A percentile compares a stretch with the other conserved stretches of the same genome.
phyloP scores from a whole-genome alignment of 2,797 vertebrate species.

The Typhlichthys subterraneus region DNA sequence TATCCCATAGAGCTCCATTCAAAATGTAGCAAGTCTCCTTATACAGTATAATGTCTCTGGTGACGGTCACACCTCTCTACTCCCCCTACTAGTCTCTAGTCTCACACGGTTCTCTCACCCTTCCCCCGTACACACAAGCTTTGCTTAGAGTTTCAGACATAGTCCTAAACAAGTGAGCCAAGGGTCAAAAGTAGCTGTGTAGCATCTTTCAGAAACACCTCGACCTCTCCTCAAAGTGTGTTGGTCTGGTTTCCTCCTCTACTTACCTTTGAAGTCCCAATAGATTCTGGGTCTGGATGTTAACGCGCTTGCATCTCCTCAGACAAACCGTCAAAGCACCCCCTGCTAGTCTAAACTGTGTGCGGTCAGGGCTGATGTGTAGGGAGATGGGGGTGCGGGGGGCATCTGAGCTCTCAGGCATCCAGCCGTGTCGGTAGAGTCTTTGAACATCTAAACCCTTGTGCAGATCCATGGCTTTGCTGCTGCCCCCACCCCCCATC shows the following conservation, averaged over 20 bases:
- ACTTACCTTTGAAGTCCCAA: slow-evolving; percentile 15
- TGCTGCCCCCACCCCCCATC: background rate
- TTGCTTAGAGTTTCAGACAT: too few species aligned
- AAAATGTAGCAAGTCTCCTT: too few species aligned
- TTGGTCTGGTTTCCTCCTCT: slow-evolving; percentile 18
- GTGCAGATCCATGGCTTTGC: slow-evolving; percentile 18
- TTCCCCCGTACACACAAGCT: too few species aligned
- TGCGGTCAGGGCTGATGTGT: slow-evolving; percentile 1
- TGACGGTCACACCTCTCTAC: background rate
- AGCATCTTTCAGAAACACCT: background rate
- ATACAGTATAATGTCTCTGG: too few species aligned
- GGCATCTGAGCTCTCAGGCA: slow-evolving; percentile 4
- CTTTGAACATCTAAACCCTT: slow-evolving; percentile 15
- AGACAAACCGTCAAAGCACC: slow-evolving; percentile 12
- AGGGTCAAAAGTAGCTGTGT: too few species aligned
- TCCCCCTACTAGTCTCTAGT: background rate
- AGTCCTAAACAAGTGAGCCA: too few species aligned
- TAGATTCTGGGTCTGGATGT: slow-evolving; percentile 27
- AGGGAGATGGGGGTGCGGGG: background rate
- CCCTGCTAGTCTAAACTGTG: slow-evolving; percentile 14
- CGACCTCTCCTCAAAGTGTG: background rate
- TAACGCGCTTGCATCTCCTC: slow-evolving; percentile 24
- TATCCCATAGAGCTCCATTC: too few species aligned
- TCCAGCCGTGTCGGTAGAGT: slow-evolving; percentile 7
- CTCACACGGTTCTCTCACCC: too few species aligned